Evolutionary conservation across 1,140 invertebrate genomes (phyloP).

Genomic region (Plectrocnemia conspersa): DNA sequence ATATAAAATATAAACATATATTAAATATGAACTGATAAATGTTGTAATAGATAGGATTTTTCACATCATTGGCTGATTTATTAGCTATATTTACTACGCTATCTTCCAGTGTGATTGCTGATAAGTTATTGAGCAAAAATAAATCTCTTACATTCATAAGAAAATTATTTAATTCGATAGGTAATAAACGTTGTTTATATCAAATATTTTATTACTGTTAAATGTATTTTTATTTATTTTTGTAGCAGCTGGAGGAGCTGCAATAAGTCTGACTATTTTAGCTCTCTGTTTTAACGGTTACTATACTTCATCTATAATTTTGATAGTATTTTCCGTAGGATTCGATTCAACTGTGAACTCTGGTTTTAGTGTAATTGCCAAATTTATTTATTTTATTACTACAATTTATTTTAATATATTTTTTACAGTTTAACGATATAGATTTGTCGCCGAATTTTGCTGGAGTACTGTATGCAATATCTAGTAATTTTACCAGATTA

Average conservation of each 20-base stretch:
- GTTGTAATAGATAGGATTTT: slow-evolving; percentile 3
- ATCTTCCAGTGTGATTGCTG: neutral
- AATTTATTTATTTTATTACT: no score
- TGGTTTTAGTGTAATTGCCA: neutral
- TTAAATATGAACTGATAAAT: slow-evolving; percentile 15
- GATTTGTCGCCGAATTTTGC: slow-evolving; percentile 18
- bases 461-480: neutral
- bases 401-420: neutral
- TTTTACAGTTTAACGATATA: slow-evolving; percentile 12
- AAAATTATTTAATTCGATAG: slow-evolving; percentile 7
- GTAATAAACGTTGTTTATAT: neutral
- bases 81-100: neutral
- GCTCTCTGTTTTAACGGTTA: neutral
- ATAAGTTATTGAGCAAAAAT: slow-evolving; percentile 1
- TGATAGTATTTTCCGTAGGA: neutral
- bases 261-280: neutral
- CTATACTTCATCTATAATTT: neutral
- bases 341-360: slow-evolving; percentile 8
- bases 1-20: no score
- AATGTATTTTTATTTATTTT: neutral
- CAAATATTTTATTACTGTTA: neutral
- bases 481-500: neutral
- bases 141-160: slow-evolving; percentile 7
- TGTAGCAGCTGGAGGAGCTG: neutral
- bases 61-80: neutral